Conservation (phyloP, 2,113 vertebrate genomes). For the Ceyx margarethae region DNA sequence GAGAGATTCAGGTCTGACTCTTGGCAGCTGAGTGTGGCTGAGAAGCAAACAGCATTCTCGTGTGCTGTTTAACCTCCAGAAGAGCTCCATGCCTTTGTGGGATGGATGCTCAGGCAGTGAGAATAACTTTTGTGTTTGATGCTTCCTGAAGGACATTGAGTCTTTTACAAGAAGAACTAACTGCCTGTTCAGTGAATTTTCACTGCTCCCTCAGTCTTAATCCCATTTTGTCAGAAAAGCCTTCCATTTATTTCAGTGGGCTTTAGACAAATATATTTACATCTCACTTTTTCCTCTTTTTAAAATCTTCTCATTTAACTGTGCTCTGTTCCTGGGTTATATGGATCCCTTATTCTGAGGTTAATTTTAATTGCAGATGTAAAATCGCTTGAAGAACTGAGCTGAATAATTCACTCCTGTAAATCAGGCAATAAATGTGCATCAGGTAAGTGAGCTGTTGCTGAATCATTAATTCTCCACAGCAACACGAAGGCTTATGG, state of each 20-base stretch:
- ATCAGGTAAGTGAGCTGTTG: background rate
- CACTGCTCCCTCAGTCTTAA: background rate
- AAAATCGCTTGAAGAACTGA: background rate
- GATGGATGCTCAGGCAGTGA: background rate
- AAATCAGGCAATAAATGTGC: background rate
- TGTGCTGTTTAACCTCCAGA: background rate
- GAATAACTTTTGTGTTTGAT: background rate
- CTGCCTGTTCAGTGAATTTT: background rate
- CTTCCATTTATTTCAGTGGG: background rate
- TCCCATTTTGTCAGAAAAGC: background rate
- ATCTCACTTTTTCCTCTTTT: background rate
- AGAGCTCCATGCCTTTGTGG: background rate
- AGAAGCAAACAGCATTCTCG: background rate
- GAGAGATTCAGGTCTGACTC: background rate
- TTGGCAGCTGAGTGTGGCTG: background rate
- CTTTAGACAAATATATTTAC: background rate
- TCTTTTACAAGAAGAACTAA: background rate
- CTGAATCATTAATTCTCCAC: background rate
- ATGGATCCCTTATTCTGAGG: background rate
- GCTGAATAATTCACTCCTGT: background rate
- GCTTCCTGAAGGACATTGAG: background rate
- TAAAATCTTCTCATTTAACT: background rate
- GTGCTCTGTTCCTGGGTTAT: background rate
- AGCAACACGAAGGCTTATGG: background rate
- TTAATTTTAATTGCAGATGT: background rate